Base-by-base conservation (phyloP, 2,888 invertebrate species). In the Subacronicta megacephala region DNA sequence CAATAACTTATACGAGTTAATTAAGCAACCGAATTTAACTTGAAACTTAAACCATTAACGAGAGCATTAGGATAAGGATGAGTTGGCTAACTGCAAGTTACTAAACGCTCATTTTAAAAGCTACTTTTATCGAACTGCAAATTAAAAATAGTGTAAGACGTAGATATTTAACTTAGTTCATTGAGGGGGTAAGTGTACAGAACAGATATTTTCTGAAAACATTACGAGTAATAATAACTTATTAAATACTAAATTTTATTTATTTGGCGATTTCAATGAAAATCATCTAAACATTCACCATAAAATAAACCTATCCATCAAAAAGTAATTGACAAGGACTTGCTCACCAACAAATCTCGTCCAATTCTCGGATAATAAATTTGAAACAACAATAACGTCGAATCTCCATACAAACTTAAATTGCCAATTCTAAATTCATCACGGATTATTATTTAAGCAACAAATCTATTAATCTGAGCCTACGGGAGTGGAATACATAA, bases 401-500 rank as follows among this genome's bases (percentile, higher is more conserved):
- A 63, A 74, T 66, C 71, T 67, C 55, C 58, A 75, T 66, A 65
- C 70, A 67, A 80, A 82, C 82, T 83, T 79, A 79, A 80, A 87
- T 84, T 80, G 83, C 77, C 84, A 87, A 85, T 87, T 82, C 82
- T 80, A 81, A 85, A 86, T 88, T 88, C 88, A 88, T 88, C 84
- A 82, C 77, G 82, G 83, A 87, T 87, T 89, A 87, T 90, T 89
- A 88, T 87, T 84, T 83, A 83, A 85, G 90, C 87, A 89, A 90
- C 90, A 90, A 88, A 90, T 88, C 87, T 89, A 90, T 90, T 90
- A 90, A 85, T 84, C 83, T 79, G 75, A 75, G 82, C 80, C 82
- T 81, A 82, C 84, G 81, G 83, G 81, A 81, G 81, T 72, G 80
- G 85, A 84, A 82, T 87, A 88, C 87, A 88, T 89, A 91, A 93